Evolutionary conservation across 2,797 vertebrate species (phyloP).

Genomic region (Gallinago stenura): DNA sequence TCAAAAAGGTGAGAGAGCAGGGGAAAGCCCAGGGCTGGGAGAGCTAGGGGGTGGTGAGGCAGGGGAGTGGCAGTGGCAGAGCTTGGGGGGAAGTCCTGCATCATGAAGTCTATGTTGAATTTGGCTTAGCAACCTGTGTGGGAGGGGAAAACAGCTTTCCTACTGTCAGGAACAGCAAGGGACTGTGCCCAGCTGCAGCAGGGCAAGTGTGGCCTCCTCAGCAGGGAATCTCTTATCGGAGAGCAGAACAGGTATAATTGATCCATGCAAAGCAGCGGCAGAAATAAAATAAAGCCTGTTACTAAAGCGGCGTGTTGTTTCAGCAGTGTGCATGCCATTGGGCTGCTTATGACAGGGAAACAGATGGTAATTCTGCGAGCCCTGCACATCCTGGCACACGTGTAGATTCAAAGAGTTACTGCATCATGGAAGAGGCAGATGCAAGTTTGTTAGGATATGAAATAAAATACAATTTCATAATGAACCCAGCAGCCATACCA

Average conservation of each 20-base stretch:
- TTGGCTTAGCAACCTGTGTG: not conserved
- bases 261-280: not conserved
- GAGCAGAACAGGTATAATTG: slow-evolving; percentile 5
- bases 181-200: not conserved
- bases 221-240: not conserved
- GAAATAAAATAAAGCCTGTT: slow-evolving; percentile 40
- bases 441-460: slow-evolving; percentile 71
- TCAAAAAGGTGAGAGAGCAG: not conserved
- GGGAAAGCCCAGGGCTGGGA: not conserved
- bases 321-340: not conserved
- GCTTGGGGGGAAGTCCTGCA: not conserved
- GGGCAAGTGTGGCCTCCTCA: not conserved
- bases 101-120: not conserved
- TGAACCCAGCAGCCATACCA: slow-evolving; percentile 22
- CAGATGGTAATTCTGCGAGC: slow-evolving; percentile 70
- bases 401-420: slow-evolving; percentile 68
- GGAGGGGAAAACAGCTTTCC: not conserved
- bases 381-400: slow-evolving; percentile 49
- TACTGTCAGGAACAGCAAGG: not conserved
- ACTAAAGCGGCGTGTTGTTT: not conserved
- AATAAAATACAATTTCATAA: slow-evolving; percentile 62
- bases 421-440: slow-evolving; percentile 71
- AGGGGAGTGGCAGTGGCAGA: not conserved
- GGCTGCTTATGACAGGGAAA: slow-evolving; percentile 60
- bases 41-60: not conserved